phyloP scores from a whole-genome alignment of 2,797 vertebrate species.

The Crax fasciolata region DNA sequence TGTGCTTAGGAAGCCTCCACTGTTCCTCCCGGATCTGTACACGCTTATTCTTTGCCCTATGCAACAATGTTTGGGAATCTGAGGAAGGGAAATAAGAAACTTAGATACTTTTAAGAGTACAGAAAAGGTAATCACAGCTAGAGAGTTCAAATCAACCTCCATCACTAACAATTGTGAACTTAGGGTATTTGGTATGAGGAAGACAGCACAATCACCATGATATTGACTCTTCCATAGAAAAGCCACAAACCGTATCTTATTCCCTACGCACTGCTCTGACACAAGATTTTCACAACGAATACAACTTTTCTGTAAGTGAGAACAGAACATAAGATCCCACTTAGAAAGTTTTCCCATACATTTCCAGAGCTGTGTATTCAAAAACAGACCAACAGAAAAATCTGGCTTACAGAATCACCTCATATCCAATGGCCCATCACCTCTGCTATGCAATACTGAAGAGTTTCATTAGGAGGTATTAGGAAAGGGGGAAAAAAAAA shows the following conservation, averaged over 20 bases:
- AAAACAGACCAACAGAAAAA: background rate
- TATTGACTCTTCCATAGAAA: background rate
- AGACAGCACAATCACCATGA: background rate
- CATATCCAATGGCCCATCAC: background rate
- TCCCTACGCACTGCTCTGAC: background rate
- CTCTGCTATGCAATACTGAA: background rate
- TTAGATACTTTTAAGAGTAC: background rate
- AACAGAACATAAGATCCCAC: background rate
- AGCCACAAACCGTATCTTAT: background rate
- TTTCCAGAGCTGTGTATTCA: background rate
- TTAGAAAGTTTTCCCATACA: background rate
- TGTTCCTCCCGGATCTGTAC: background rate
- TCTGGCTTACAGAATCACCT: background rate
- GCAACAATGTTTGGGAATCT: background rate
- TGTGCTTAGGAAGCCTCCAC: background rate
- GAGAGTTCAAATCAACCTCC: background rate
- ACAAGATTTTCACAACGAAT: background rate
- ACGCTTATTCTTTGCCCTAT: background rate
- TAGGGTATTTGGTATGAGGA: background rate
- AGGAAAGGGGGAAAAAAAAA: background rate
- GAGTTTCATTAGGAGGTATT: background rate
- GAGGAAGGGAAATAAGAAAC: background rate
- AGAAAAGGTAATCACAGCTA: background rate
- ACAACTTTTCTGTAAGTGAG: background rate
- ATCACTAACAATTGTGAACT: background rate